Evolutionary conservation across 1,140 invertebrate genomes (phyloP).

Genomic region (Lepidurus couesii): DNA sequence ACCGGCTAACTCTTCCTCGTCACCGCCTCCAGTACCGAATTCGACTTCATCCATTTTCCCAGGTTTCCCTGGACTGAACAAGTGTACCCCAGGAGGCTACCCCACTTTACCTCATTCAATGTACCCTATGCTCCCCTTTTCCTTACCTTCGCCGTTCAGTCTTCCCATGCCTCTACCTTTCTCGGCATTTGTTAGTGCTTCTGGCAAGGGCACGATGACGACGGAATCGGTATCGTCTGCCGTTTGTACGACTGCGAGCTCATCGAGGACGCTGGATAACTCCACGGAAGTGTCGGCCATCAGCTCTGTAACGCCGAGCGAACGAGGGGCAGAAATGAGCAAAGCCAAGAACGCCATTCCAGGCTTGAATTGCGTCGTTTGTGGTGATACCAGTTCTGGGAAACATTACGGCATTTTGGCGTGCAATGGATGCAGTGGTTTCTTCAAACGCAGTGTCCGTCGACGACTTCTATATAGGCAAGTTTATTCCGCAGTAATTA

Average conservation of each 20-base stretch:
- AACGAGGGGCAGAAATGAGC: conserved; percentile 8
- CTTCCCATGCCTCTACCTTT: conserved; percentile 30
- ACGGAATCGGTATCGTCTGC: conserved; percentile 21
- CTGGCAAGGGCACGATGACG: neutral
- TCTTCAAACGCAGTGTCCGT: conserved; percentile 95
- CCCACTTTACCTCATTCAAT: conserved; percentile 7
- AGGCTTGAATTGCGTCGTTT: conserved; percentile 86
- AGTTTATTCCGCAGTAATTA: conserved; percentile 37
- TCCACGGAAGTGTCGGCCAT: conserved; percentile 29
- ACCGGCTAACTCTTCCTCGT: neutral
- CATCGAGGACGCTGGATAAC: neutral
- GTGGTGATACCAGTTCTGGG: conserved; percentile 92
- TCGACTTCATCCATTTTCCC: neutral
- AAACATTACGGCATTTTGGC: conserved; percentile 99
- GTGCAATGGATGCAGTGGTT: conserved; percentile 97
- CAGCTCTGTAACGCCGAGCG: neutral
- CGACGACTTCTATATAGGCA: conserved; percentile 96
- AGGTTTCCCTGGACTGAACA: neutral
- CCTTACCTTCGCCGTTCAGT: conserved; percentile 27
- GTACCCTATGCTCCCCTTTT: conserved; percentile 32
- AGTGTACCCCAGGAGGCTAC: conserved; percentile 3
- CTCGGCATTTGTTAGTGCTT: neutral
- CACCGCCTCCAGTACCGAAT: neutral
- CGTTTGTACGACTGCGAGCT: neutral
- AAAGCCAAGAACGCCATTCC: conserved; percentile 40